A percentile compares a stretch with the other conserved stretches of the same genome.
phyloP scores from a whole-genome alignment of 2,888 invertebrate genomes.

The Cephus runcator region DNA sequence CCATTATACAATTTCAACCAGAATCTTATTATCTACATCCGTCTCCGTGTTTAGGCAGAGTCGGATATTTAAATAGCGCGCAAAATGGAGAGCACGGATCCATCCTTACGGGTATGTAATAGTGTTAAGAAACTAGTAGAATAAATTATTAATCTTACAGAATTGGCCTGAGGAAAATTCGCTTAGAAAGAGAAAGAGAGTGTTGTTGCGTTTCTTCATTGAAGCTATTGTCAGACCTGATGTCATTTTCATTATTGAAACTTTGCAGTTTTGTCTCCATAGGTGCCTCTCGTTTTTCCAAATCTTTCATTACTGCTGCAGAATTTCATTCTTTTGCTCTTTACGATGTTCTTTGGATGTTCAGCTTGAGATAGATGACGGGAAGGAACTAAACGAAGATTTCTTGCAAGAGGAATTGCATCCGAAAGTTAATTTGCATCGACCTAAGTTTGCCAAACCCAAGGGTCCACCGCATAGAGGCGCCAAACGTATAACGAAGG shows the following conservation, averaged over 20 bases:
- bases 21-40: neutral
- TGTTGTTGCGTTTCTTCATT: too few relatives aligned
- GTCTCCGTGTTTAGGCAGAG: neutral
- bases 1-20: slow-evolving; percentile 44
- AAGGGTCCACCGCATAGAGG: slow-evolving; percentile 95
- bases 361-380: slow-evolving; percentile 92
- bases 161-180: slow-evolving; percentile 53
- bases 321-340: slow-evolving; percentile 16
- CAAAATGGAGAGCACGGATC: slow-evolving; percentile 23
- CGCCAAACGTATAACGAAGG: slow-evolving; percentile 86
- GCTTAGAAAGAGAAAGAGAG: too few relatives aligned
- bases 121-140: slow-evolving; percentile 33
- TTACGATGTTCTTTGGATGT: slow-evolving; percentile 51
- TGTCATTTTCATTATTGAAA: too few relatives aligned
- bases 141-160: slow-evolving; percentile 48
- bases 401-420: slow-evolving; percentile 94
- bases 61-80: slow-evolving; percentile 3
- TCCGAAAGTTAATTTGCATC: slow-evolving; percentile 88
- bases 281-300: neutral
- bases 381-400: slow-evolving; percentile 89
- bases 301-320: slow-evolving; percentile 13
- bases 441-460: slow-evolving; percentile 95
- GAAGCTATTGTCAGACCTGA: too few relatives aligned
- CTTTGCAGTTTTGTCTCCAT: slow-evolving; percentile 3
- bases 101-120: slow-evolving; percentile 51